Conservation (phyloP, 2,888 invertebrate genomes). For the Spilarctia lutea region DNA sequence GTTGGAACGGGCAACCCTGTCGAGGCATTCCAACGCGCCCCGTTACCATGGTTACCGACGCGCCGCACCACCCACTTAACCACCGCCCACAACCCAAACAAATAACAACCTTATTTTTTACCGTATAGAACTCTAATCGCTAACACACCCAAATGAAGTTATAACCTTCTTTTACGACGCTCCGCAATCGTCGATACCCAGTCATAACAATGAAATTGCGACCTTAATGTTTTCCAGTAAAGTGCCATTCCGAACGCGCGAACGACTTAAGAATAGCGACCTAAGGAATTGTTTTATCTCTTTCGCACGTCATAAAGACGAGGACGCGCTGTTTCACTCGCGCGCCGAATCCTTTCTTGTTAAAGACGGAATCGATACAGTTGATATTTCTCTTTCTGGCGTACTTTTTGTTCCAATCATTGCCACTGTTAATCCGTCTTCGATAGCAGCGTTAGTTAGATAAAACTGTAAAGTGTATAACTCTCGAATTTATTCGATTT, state of each 20-base stretch:
- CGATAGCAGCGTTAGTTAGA: conserved; percentile 78
- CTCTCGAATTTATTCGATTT: conserved; percentile 76
- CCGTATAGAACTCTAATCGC: conserved; percentile 68
- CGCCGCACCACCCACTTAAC: conserved; percentile 63
- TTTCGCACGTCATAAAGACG: conserved; percentile 83
- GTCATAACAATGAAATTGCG: conserved; percentile 83
- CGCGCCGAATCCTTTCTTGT: conserved; percentile 73
- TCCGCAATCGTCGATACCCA: conserved; percentile 78
- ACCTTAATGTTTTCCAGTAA: conserved; percentile 80
- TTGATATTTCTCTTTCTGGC: conserved; percentile 81
- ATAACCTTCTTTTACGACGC: conserved; percentile 82
- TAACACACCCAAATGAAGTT: conserved; percentile 78
- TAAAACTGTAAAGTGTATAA: conserved; percentile 78
- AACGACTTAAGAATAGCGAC: conserved; percentile 84
- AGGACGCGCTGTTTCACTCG: conserved; percentile 75
- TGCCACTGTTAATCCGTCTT: conserved; percentile 83
- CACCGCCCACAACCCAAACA: conserved; percentile 65
- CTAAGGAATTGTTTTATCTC: conserved; percentile 86
- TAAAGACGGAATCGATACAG: conserved; percentile 81
- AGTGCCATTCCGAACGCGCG: conserved; percentile 79
- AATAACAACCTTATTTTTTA: conserved; percentile 77
- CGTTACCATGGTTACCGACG: conserved; percentile 87
- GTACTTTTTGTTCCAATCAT: conserved; percentile 75
- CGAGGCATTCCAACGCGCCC: conserved; percentile 78
- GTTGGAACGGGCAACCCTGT: conserved; percentile 73